phyloP scores from a whole-genome alignment of 2,113 vertebrate species.

The Stegostoma tigrinum region DNA sequence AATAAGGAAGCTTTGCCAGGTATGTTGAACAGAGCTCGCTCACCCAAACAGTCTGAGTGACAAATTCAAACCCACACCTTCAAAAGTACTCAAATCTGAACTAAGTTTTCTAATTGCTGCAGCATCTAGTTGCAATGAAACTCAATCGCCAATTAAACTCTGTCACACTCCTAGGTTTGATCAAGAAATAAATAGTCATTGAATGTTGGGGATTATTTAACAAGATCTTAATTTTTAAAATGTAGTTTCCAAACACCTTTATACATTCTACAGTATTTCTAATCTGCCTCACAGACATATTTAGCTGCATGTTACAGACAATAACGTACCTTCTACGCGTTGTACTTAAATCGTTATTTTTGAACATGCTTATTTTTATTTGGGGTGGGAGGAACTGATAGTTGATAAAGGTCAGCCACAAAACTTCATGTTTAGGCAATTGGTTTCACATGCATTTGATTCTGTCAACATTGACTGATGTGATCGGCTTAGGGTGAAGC shows the following conservation, averaged over 20 bases:
- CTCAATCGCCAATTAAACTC: background rate
- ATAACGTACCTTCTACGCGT: background rate
- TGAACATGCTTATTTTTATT: background rate
- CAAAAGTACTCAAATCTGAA: background rate
- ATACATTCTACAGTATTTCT: background rate
- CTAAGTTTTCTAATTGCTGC: background rate
- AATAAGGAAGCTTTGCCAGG: no score
- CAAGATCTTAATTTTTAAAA: background rate
- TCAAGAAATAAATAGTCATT: background rate
- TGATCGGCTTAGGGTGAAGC: background rate
- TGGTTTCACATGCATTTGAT: background rate
- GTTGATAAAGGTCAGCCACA: background rate
- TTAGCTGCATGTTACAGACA: background rate
- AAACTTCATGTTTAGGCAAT: background rate
- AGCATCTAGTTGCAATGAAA: background rate
- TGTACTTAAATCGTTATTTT: background rate
- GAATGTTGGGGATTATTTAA: background rate
- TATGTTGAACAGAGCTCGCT: no score
- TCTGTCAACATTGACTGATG: no score
- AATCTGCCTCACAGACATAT: background rate
- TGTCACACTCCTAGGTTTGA: background rate
- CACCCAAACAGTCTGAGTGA: no score
- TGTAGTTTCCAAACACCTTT: background rate
- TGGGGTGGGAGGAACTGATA: background rate
- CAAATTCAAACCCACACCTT: no score